Evolutionary conservation across 1,140 invertebrate genomes (phyloP).

Genomic region (Heliothis subflexa): DNA sequence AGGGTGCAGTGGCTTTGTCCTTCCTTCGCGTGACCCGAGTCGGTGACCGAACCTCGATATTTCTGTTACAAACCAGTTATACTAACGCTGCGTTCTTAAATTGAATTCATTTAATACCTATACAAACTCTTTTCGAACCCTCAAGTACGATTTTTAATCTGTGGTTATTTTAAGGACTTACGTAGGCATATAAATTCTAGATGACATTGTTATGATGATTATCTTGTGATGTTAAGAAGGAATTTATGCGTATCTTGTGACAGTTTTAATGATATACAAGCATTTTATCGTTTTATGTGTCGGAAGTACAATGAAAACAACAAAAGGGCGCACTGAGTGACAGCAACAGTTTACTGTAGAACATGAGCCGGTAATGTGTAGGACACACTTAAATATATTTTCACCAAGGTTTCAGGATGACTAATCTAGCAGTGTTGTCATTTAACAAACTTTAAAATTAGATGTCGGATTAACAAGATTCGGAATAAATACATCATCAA

Average conservation of each 20-base stretch:
- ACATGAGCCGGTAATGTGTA: too few relatives aligned
- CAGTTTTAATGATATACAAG: background rate
- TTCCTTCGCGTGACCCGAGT: constrained; percentile 4
- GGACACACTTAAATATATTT: too few relatives aligned
- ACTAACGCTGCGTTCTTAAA: background rate
- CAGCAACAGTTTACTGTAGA: background rate
- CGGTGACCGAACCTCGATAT: background rate
- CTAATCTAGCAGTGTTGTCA: too few relatives aligned
- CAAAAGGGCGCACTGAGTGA: background rate
- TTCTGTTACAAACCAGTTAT: constrained; percentile 4
- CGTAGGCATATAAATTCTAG: background rate
- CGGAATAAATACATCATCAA: too few relatives aligned
- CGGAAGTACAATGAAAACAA: background rate
- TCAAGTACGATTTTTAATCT: background rate
- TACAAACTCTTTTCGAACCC: background rate
- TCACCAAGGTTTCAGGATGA: too few relatives aligned
- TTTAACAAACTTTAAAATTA: too few relatives aligned
- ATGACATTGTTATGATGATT: background rate
- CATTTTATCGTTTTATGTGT: background rate
- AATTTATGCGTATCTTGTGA: constrained; percentile 3
- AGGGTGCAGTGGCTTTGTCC: constrained; percentile 25
- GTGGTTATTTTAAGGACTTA: background rate
- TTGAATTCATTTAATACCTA: background rate
- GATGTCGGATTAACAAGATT: too few relatives aligned
- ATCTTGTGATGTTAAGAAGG: background rate